Percentiles rank a stretch among this genome's conserved stretches.
Evolutionary conservation across 2,113 vertebrate species (phyloP).

Genomic region (Stercorarius parasiticus): DNA sequence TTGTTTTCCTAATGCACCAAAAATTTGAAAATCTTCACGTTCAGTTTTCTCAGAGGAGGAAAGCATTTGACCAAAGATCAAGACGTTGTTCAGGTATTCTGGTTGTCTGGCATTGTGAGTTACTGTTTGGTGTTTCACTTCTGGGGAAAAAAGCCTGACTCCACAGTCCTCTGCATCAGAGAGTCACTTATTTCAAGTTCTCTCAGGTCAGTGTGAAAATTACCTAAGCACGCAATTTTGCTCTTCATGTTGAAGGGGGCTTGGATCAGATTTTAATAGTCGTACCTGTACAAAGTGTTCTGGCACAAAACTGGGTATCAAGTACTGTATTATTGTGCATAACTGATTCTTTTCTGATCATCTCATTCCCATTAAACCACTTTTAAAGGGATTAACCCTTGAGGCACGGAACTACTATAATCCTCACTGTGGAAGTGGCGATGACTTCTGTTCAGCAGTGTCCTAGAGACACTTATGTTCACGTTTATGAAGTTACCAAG

Average conservation of each 20-base stretch:
- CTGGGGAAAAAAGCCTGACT: background rate
- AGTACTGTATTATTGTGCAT: background rate
- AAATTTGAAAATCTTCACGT: background rate
- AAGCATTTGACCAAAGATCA: background rate
- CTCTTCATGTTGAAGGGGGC: background rate
- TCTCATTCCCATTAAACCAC: background rate
- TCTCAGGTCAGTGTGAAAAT: background rate
- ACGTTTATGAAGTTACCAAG: background rate
- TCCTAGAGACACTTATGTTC: background rate
- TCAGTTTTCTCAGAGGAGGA: background rate
- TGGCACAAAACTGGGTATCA: background rate
- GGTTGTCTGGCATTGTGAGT: background rate
- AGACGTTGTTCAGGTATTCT: background rate
- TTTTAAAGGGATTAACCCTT: background rate
- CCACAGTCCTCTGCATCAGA: background rate
- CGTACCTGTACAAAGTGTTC: background rate
- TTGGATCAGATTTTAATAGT: background rate
- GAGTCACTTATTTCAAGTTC: background rate
- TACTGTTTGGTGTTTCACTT: background rate
- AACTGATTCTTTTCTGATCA: background rate
- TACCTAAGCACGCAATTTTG: background rate
- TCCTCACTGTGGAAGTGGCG: background rate
- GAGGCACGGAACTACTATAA: background rate
- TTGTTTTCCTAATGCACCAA: constrained; percentile 33
- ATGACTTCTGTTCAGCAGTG: background rate